phyloP scores from a whole-genome alignment of 2,888 invertebrate species.

The Xanthorhoe spadicearia region DNA sequence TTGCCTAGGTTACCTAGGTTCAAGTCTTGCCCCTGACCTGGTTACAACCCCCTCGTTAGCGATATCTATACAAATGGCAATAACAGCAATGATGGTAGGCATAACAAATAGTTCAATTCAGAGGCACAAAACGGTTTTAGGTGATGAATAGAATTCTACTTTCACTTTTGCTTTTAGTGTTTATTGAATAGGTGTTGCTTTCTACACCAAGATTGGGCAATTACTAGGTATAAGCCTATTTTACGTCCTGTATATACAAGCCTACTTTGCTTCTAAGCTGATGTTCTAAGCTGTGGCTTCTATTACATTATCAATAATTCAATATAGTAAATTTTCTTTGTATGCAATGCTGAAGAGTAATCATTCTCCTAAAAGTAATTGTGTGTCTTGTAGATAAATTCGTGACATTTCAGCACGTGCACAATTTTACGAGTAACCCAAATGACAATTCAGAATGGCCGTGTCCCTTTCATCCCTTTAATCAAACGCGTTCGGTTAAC shows the following conservation, averaged over 20 bases:
- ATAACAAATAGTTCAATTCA: conserved; percentile 37
- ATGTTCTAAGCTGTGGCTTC: too few relatives aligned
- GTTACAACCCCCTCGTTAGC: conserved; percentile 30
- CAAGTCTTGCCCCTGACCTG: conserved; percentile 14
- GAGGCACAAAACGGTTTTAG: conserved; percentile 31
- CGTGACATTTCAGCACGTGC: background rate
- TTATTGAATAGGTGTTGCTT: conserved; percentile 27
- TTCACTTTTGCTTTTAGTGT: conserved; percentile 31
- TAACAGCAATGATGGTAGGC: conserved; percentile 36
- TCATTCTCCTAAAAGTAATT: background rate
- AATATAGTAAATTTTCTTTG: too few relatives aligned
- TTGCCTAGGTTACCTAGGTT: background rate
- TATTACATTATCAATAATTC: background rate
- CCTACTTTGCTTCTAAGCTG: background rate
- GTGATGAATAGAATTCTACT: conserved; percentile 33
- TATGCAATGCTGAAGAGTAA: too few relatives aligned
- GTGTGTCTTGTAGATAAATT: background rate
- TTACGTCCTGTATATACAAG: background rate
- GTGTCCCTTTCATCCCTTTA: conserved; percentile 39
- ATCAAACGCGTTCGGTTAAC: conserved; percentile 44
- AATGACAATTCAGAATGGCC: conserved; percentile 22
- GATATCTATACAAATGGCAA: conserved; percentile 39
- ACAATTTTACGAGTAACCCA: conserved; percentile 14
- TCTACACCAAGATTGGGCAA: background rate
- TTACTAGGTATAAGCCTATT: background rate